These are phyloP conservation scores for Stenurella melanura DNA, from an alignment of 2,888 invertebrate genomes.

Conservation along the genomic window DNA sequence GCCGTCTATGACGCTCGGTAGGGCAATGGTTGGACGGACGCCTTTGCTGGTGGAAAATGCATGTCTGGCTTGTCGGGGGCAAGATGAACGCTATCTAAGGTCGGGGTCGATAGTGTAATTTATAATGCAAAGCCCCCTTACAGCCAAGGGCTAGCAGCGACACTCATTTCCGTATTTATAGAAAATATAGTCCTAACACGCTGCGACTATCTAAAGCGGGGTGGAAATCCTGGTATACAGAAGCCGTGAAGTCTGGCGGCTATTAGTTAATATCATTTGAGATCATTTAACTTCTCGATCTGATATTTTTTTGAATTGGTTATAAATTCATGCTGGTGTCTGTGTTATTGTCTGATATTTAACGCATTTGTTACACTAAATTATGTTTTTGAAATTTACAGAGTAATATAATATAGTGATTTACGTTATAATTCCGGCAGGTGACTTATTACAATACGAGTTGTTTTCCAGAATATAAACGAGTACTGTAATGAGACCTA, in stretches of 20 bases:
- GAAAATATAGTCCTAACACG: slow-evolving; percentile 16
- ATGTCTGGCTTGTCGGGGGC: slow-evolving; percentile 28
- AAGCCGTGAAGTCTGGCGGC: background rate
- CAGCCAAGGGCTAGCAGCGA: slow-evolving; percentile 25
- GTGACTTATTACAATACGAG: too few species aligned
- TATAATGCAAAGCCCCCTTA: slow-evolving; percentile 31
- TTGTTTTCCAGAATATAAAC: too few species aligned
- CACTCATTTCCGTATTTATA: slow-evolving; percentile 40
- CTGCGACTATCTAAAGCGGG: background rate
- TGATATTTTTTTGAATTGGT: background rate
- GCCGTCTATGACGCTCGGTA: slow-evolving; percentile 2
- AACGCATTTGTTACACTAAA: too few species aligned
- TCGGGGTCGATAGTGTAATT: slow-evolving; percentile 33
- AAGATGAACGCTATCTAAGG: background rate
- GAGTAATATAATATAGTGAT: too few species aligned
- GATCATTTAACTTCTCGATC: background rate
- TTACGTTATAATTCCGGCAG: too few species aligned
- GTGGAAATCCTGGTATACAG: background rate
- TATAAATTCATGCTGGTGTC: background rate
- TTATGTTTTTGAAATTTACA: too few species aligned
- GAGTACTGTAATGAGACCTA: too few species aligned
- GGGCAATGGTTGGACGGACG: slow-evolving; percentile 26
- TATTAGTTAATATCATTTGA: background rate
- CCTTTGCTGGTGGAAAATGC: slow-evolving; percentile 25
- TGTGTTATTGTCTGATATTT: background rate